Percentiles rank a stretch among this genome's conserved stretches.
These are phyloP conservation scores for Machimus rusticus DNA, from an alignment of 2,888 invertebrate species.

Conservation along the genomic window DNA sequence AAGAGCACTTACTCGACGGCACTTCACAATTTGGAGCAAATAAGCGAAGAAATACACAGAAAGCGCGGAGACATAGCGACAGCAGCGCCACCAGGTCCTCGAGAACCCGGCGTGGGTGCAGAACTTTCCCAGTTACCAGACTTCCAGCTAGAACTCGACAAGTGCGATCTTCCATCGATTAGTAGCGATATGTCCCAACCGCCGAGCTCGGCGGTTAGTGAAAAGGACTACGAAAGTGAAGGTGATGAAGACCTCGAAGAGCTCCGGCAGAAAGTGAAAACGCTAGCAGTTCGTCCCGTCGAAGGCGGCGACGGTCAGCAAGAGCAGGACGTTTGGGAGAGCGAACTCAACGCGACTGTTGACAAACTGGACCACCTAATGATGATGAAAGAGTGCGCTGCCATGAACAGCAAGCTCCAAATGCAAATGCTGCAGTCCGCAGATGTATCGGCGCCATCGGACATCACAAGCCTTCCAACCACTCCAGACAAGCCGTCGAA, in stretches of 20 bases:
- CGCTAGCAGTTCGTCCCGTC: slow-evolving; percentile 76
- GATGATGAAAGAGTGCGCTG: slow-evolving; percentile 68
- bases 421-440: not conserved
- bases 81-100: slow-evolving; percentile 58
- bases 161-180: slow-evolving; percentile 67
- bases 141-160: slow-evolving; percentile 67
- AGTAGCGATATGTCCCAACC: slow-evolving; percentile 66
- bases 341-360: slow-evolving; percentile 78
- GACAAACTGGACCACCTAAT: slow-evolving; percentile 77
- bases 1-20: slow-evolving; percentile 85
- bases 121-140: slow-evolving; percentile 67
- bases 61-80: slow-evolving; percentile 59
- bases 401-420: slow-evolving; percentile 45
- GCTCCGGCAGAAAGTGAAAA: slow-evolving; percentile 73
- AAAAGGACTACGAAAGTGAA: slow-evolving; percentile 59
- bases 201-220: slow-evolving; percentile 64
- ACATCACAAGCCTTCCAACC: slow-evolving; percentile 56
- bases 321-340: slow-evolving; percentile 72
- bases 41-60: slow-evolving; percentile 89
- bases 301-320: slow-evolving; percentile 75
- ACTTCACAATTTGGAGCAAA: slow-evolving; percentile 83
- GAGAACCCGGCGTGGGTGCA: slow-evolving; percentile 79
- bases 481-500: slow-evolving; percentile 57
- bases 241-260: slow-evolving; percentile 70
- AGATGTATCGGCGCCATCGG: not conserved